These are phyloP conservation scores for Myiozetetes cayanensis DNA, from an alignment of 2,113 vertebrate species.

Conservation along the genomic window DNA sequence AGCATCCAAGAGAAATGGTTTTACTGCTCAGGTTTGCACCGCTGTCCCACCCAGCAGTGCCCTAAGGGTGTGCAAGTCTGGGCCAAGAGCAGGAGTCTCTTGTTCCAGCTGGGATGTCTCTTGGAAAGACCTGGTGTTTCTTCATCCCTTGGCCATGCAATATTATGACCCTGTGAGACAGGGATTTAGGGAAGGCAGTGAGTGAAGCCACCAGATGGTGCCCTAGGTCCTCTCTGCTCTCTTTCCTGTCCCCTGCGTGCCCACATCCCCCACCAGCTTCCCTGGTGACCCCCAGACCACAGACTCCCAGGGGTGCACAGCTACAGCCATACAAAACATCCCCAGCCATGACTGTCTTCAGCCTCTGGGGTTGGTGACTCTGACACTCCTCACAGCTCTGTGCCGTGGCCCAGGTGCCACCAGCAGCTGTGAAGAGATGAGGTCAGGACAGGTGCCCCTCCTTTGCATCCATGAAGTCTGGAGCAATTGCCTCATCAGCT, in stretches of 20 bases:
- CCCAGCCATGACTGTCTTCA: background rate
- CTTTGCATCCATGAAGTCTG: background rate
- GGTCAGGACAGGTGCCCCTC: background rate
- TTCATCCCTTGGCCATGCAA: background rate
- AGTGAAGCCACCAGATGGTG: constrained; percentile 70
- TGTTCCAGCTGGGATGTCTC: background rate
- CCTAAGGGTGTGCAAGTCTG: background rate
- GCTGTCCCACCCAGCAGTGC: background rate
- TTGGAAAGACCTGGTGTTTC: background rate
- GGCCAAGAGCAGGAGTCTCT: background rate
- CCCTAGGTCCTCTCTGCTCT: constrained; percentile 59
- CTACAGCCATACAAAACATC: background rate
- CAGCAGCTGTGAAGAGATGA: background rate
- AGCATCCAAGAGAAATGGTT: background rate
- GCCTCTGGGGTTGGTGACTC: background rate
- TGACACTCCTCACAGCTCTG: background rate
- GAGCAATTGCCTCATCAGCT: background rate
- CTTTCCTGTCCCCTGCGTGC: background rate
- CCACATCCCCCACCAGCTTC: background rate
- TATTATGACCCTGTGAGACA: background rate
- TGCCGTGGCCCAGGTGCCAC: background rate
- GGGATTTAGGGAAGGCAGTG: constrained; percentile 34
- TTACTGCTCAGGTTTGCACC: background rate
- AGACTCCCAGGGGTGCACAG: fast-evolving
- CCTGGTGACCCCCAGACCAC: background rate